These are phyloP conservation scores for Spodoptera picta DNA, from an alignment of 2,888 invertebrate genomes.

Conservation along the genomic window DNA sequence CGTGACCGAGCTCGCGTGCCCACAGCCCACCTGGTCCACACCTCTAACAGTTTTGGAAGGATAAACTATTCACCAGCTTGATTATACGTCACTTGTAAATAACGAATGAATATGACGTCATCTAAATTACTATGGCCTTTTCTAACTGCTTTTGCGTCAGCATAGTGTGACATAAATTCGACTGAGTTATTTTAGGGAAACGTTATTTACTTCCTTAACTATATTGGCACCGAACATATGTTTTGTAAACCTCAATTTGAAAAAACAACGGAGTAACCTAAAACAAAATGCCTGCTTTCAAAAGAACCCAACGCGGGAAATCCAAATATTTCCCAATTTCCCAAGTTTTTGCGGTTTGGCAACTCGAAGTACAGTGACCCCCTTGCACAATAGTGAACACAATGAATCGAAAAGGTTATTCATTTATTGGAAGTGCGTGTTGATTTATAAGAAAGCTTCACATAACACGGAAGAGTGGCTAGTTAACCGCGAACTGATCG, in stretches of 20 bases:
- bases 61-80: constrained; percentile 20
- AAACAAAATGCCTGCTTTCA: not conserved
- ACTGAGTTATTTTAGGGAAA: too few species aligned
- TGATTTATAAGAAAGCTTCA: constrained; percentile 31
- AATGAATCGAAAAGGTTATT: constrained; percentile 13
- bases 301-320: constrained; percentile 16
- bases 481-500: constrained; percentile 49
- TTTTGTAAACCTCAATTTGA: not conserved
- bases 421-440: constrained; percentile 22
- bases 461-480: constrained; percentile 45
- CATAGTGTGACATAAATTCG: constrained; percentile 6
- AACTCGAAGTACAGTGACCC: constrained; percentile 18
- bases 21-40: constrained; percentile 15
- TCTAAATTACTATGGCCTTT: constrained; percentile 22
- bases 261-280: constrained; percentile 11
- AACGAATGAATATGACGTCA: constrained; percentile 13
- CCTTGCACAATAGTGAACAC: constrained; percentile 7
- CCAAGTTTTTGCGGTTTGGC: constrained; percentile 30
- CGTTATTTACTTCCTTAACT: too few species aligned
- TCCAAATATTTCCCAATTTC: constrained; percentile 7
- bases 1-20: constrained; percentile 59
- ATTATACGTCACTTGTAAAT: constrained; percentile 20
- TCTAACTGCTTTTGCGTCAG: constrained; percentile 8
- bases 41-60: constrained; percentile 17
- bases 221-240: too few species aligned